Evolutionary conservation across 2,888 invertebrate genomes (phyloP).

Genomic region (Octodonta nipae): DNA sequence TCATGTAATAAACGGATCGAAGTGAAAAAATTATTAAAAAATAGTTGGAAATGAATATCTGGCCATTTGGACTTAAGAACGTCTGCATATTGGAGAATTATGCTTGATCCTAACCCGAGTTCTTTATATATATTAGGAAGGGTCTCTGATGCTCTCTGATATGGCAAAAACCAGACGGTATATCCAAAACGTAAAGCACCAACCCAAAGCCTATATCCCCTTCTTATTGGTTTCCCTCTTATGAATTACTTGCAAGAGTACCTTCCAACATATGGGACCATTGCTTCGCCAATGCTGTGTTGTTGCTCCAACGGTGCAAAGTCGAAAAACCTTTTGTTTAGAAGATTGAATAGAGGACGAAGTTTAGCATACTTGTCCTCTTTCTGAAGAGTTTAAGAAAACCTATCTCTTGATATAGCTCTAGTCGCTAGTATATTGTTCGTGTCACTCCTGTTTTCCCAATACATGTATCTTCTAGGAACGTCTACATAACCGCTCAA

Average conservation of each 20-base stretch:
- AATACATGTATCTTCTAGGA: constrained; percentile 6
- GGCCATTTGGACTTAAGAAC: not conserved
- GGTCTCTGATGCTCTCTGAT: constrained; percentile 9
- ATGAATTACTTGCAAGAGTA: constrained; percentile 6
- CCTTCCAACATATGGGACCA: not conserved
- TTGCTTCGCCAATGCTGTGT: constrained; percentile 1
- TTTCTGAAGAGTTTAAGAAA: too few species aligned
- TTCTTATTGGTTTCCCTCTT: too few species aligned
- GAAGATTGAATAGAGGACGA: too few species aligned
- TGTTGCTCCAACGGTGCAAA: constrained; percentile 3
- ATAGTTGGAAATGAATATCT: not conserved
- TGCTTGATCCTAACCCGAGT: too few species aligned
- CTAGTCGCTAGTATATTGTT: too few species aligned
- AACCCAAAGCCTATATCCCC: constrained; percentile 23
- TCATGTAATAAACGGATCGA: constrained; percentile 8
- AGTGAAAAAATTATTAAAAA: too few species aligned
- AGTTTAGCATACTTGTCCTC: too few species aligned
- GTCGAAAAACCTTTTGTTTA: constrained; percentile 4
- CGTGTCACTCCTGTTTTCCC: constrained; percentile 7
- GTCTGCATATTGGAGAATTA: too few species aligned
- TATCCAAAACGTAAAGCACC: constrained; percentile 20
- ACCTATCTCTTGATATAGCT: too few species aligned
- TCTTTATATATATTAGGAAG: not conserved
- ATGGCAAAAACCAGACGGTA: constrained; percentile 19
- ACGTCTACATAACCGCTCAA: too few species aligned